Evolutionary conservation across 2,888 invertebrate species (phyloP), one percentile per base, ranked within the genome.

Genomic region (Melolontha melolontha): DNA sequence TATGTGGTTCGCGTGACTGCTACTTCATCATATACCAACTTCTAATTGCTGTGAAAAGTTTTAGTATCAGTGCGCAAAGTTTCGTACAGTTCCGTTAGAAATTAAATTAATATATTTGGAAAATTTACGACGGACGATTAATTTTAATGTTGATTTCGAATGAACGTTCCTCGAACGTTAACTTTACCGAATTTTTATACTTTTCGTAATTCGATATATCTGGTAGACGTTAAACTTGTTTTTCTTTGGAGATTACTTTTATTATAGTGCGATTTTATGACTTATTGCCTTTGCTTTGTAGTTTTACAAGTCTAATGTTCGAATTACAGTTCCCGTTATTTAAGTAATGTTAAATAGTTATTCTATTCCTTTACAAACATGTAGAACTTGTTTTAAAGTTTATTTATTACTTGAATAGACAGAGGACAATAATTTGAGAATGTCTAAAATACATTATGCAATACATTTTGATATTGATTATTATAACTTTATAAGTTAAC

Each of bases 1-100:
- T 55, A 64, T 64, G 63, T 64, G 47, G 67, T 47, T 67, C 50
- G 63, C 67, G 64, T 67, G 67, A 67, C 64, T 63, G 50, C 67
- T 47, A 49, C 63, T 67, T 55, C 54, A 52, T 67, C 66, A 66
- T 59, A 66, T 50, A 47, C 27, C 49, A 55, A 49, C 40, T 59
- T 59, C 59, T 59, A 59, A 59, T 44, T 59, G 59, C 59, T 44
- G 44, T 59, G 59, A 59, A 59, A 59, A 59, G 44, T 59, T 59
- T 59, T 47, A 27, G 59, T 59, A 59, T 59, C 41, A 17, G 44
- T 44, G 44, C 27, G 54, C 59, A 29, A 59, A 59, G 17, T 59
- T 59, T 27, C 42, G 57, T 27, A 34, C 34, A 59, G 44, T 59
- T 59, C 59, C 14, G 59, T 44, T 47, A 59, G 59, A 59, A 59